These are phyloP conservation scores for Buphagus erythrorhynchus DNA, from an alignment of 2,797 vertebrate species.

Conservation along the genomic window DNA sequence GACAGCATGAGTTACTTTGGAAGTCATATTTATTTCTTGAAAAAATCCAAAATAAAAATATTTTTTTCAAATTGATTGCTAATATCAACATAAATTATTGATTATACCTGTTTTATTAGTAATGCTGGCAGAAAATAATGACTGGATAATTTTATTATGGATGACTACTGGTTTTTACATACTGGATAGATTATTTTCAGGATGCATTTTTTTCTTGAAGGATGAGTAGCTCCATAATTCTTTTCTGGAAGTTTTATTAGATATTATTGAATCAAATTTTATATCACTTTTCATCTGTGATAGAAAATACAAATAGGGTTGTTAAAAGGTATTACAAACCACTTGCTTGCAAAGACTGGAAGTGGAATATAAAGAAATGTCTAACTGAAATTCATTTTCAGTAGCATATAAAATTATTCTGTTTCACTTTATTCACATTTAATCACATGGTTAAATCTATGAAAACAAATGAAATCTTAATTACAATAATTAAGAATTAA, in stretches of 20 bases:
- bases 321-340: not conserved
- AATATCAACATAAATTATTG: not conserved
- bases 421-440: not conserved
- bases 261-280: not conserved
- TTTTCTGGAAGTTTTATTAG: not conserved
- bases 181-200: not conserved
- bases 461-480: not conserved
- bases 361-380: not conserved
- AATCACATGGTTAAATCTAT: not conserved
- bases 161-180: not conserved
- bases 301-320: not conserved
- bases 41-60: not conserved
- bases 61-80: not conserved
- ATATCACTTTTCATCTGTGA: not conserved
- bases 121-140: not conserved
- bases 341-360: not conserved
- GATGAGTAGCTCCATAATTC: not conserved
- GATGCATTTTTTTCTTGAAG: not conserved
- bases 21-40: not conserved
- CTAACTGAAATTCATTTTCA: not conserved
- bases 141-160: not conserved
- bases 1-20: not conserved
- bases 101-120: not conserved
- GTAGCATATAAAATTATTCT: not conserved
- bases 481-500: not conserved